Evolutionary conservation across 2,113 vertebrate species (phyloP).

Genomic region (Podilymbus podiceps): DNA sequence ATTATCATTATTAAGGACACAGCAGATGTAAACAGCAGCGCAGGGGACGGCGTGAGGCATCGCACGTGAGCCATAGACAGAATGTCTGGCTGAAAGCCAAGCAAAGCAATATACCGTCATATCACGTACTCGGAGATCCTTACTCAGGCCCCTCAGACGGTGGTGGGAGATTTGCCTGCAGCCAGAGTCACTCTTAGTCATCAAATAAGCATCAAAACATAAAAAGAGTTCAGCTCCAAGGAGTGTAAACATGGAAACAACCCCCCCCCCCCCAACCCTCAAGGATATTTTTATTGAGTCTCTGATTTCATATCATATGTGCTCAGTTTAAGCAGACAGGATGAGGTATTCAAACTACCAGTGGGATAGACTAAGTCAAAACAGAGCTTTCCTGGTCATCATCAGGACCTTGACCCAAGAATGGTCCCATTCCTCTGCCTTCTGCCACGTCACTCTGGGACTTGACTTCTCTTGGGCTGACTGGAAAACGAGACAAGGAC

Average conservation of each 20-base stretch:
- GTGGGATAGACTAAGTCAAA: neutral
- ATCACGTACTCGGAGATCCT: neutral
- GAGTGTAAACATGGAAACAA: neutral
- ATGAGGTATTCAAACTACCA: neutral
- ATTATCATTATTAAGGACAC: constrained; percentile 83
- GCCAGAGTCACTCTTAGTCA: neutral
- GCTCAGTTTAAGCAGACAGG: neutral
- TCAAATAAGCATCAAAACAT: neutral
- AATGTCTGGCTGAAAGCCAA: constrained; percentile 79
- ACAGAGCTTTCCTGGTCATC: neutral
- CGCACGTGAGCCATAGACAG: constrained; percentile 85
- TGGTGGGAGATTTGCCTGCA: neutral
- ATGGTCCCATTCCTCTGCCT: neutral
- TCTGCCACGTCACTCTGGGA: neutral
- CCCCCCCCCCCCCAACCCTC: neutral
- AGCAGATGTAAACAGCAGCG: constrained; percentile 81
- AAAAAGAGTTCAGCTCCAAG: neutral
- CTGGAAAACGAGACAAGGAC: neutral
- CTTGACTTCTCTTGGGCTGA: neutral
- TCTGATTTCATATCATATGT: neutral
- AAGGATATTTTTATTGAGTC: neutral
- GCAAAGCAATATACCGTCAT: neutral
- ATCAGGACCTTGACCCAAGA: neutral
- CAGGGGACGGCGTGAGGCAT: constrained; percentile 82
- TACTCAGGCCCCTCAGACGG: neutral